These are phyloP conservation scores for chimpanzee (Pan troglodytes) DNA, from an alignment of 2,113 vertebrate species.

Conservation along the genomic window NHGRI_mPanTro3-v2.1_pri NC_072404.2:11251001-11251500, in stretches of 20 bases:
- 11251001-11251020: accelerated
- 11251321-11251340: neutral
- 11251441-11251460: neutral
- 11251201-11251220: accelerated
- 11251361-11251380: accelerated
- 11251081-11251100: neutral
- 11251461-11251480: neutral
- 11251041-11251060: neutral
- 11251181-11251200: accelerated
- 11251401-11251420: too few relatives aligned
- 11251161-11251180: accelerated
- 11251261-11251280: accelerated
- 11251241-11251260: accelerated
- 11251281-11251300: neutral
- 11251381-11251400: accelerated
- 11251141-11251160: neutral
- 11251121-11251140: neutral
- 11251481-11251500: accelerated
- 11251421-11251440: neutral
- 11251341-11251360: neutral
- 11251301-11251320: neutral
- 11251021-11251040: neutral
- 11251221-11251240: accelerated
- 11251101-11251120: accelerated
- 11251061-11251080: neutral